Evolutionary conservation across 1,140 invertebrate genomes (phyloP).

Genomic region (Drosophila biarmipes): DNA sequence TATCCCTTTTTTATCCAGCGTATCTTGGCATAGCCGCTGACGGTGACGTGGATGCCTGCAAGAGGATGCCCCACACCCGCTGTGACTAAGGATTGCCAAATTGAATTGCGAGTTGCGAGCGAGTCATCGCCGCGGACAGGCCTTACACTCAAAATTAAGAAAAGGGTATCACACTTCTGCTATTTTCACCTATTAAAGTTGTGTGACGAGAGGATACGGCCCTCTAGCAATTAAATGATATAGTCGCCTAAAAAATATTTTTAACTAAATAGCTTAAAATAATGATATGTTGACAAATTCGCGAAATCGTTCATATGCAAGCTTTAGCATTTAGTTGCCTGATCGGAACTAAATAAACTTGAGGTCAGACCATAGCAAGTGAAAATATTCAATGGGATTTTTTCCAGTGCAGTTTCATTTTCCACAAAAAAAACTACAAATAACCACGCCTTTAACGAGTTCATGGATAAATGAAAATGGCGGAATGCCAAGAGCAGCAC

Average conservation of each 20-base stretch:
- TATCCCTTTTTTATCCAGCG: constrained; percentile 84
- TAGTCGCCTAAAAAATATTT: too few relatives aligned
- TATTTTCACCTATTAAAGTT: too few relatives aligned
- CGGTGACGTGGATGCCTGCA: constrained; percentile 80
- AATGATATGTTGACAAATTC: too few relatives aligned
- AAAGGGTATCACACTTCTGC: too few relatives aligned
- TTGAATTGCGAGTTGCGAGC: constrained; percentile 11
- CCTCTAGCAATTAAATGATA: too few relatives aligned
- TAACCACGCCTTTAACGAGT: constrained; percentile 75
- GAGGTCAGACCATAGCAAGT: neutral
- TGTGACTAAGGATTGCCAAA: constrained; percentile 13
- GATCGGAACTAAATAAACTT: too few relatives aligned
- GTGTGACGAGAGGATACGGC: too few relatives aligned
- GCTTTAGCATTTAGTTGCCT: too few relatives aligned
- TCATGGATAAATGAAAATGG: constrained; percentile 80
- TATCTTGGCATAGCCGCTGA: constrained; percentile 84
- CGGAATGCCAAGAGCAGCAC: constrained; percentile 66
- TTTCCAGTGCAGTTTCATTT: neutral
- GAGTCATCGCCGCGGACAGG: neutral
- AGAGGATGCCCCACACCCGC: neutral
- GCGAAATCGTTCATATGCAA: too few relatives aligned
- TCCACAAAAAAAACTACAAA: constrained; percentile 9
- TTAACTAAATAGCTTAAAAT: too few relatives aligned
- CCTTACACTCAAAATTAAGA: neutral
- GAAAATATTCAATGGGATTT: neutral